These are phyloP conservation scores for Halictus rubicundus DNA, from an alignment of 1,140 invertebrate species.

Conservation along the genomic window DNA sequence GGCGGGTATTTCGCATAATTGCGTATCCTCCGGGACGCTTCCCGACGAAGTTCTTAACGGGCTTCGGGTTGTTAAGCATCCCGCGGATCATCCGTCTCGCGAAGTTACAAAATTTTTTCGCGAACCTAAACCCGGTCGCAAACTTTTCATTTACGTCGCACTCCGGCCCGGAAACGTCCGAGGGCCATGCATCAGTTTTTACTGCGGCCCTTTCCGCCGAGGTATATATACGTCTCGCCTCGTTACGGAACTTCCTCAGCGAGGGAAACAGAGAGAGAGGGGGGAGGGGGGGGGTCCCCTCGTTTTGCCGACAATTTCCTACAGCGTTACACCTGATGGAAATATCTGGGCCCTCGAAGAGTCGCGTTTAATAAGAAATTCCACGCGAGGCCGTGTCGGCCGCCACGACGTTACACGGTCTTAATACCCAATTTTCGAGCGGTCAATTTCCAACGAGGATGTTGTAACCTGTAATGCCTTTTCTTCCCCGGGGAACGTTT, in stretches of 20 bases:
- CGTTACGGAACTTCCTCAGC: constrained; percentile 13
- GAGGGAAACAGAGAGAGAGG: no score
- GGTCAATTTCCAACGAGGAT: constrained; percentile 34
- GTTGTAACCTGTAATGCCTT: constrained; percentile 10
- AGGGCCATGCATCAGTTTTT: constrained; percentile 8
- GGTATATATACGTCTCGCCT: not conserved
- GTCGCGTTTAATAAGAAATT: constrained; percentile 35
- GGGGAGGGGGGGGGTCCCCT: not conserved
- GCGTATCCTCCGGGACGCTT: not conserved
- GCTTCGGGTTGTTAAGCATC: not conserved
- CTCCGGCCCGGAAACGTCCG: not conserved
- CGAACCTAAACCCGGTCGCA: not conserved
- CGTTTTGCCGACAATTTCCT: constrained; percentile 38
- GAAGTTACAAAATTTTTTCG: not conserved
- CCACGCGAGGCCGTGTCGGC: constrained; percentile 12
- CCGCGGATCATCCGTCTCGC: not conserved
- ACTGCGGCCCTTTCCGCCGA: constrained; percentile 8
- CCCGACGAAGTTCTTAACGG: not conserved
- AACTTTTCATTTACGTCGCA: constrained; percentile 9
- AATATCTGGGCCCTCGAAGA: constrained; percentile 22
- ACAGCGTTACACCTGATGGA: constrained; percentile 6
- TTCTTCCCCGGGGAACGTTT: not conserved
- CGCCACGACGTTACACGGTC: constrained; percentile 27
- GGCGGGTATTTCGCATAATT: not conserved
- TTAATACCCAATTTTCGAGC: constrained; percentile 41